Evolutionary conservation across 2,113 vertebrate species (phyloP), one percentile per base, ranked within the genome.

Genomic region (Zapornia atra): DNA sequence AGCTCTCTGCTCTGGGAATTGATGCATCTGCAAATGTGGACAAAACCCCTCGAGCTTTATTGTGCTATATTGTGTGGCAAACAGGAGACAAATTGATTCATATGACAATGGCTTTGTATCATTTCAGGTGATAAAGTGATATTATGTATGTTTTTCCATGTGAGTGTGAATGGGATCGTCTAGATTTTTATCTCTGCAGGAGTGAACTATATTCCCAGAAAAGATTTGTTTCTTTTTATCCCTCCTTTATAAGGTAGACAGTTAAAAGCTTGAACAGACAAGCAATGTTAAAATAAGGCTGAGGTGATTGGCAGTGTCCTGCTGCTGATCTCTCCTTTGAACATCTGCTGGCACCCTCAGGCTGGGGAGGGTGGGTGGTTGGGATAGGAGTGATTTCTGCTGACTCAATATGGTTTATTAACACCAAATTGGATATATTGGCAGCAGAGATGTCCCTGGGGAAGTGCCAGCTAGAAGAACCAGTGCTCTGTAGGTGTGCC

Each of bases 401-500:
- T 92, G 95, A 95, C 68, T 95, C 86, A 90, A 84, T 78, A 71
- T 82, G 69, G 69, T 92, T 96, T 96, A 90, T 94, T 96, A 93
- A 83, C 61, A 79, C 91, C n/a, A 86, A 78, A 94, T 88, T 90
- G 92, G 88, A 70, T 90, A 60, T 92, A 90, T 44, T 59, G 83
- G 54, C 31, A 36, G 61, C 33, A 36, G 50, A 85, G 70, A 16
- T 60, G 40, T 79, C 94, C n/a, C 70, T 46, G 44, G 61, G 66
- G 92, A 82, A 57, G 82, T 15, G 38, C 28, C 54, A 53, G 48
- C 80, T 68, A 72, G 70, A 60, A 75, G 56, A 89, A 26, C 44
- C 0, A 0, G 40, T 21, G 65, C 44, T 76, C 69, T 59, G 48
- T 48, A 61, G 44, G 69, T 73, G 54, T 86, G 60, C 51, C 66